Percentiles rank a stretch among this genome's conserved stretches.
Conservation (phyloP, 1,140 invertebrate species). For the Hypsibius dujardini region DNA sequence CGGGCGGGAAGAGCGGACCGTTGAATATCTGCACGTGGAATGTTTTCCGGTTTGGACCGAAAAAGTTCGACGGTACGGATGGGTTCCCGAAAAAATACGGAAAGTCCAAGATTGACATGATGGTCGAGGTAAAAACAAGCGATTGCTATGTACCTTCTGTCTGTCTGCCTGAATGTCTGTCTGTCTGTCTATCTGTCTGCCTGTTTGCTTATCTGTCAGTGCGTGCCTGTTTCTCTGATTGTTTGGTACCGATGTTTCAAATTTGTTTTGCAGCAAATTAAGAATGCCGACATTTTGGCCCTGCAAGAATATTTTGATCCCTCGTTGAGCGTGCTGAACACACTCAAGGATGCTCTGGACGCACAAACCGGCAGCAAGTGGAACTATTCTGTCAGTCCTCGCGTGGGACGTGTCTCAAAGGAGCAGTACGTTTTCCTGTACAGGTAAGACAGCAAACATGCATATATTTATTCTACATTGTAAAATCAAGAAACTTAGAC, state of each 20-base stretch:
- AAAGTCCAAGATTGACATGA: background rate
- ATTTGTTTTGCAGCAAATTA: slow-evolving; percentile 3
- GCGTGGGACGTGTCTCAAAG: slow-evolving; percentile 3
- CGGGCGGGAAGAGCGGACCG: too few species aligned
- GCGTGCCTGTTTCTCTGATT: too few species aligned
- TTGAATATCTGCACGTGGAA: slow-evolving; percentile 8
- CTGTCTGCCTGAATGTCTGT: background rate
- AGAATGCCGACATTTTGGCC: background rate
- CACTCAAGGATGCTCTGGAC: background rate
- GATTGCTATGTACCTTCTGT: background rate
- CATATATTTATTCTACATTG: background rate
- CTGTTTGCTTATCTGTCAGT: background rate
- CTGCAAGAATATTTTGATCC: slow-evolving; percentile 16
- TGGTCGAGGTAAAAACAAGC: slow-evolving; percentile 10
- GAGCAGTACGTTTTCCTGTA: slow-evolving; percentile 13
- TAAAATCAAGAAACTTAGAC: background rate
- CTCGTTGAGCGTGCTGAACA: background rate
- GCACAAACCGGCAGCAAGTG: background rate
- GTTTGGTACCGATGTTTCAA: too few species aligned
- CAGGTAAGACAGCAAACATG: background rate
- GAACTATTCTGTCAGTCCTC: background rate
- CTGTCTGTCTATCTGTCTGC: background rate
- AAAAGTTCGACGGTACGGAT: background rate
- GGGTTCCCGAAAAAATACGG: slow-evolving; percentile 3
- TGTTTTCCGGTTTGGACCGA: slow-evolving; percentile 6